A percentile compares a stretch with the other conserved stretches of the same genome.
Evolutionary conservation across 2,888 invertebrate species (phyloP).

Genomic region (Zygaena filipendulae): DNA sequence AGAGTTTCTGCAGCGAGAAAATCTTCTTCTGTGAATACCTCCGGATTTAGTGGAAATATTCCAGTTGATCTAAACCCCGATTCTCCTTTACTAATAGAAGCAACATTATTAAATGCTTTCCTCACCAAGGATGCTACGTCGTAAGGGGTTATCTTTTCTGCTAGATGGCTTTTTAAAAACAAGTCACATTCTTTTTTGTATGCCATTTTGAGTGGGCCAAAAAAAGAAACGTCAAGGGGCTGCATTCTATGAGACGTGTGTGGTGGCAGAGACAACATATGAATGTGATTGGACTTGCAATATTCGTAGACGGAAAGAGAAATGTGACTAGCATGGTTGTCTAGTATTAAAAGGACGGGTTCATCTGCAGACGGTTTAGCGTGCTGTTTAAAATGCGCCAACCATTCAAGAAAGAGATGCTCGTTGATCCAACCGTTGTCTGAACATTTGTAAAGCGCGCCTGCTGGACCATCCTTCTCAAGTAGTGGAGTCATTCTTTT

Average conservation of each 20-base stretch:
- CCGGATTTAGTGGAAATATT: constrained; percentile 24
- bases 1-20: constrained; percentile 17
- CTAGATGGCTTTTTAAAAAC: constrained; percentile 21
- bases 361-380: constrained; percentile 16
- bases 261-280: constrained; percentile 19
- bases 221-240: constrained; percentile 18
- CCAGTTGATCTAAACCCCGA: constrained; percentile 26
- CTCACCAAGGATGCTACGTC: constrained; percentile 20
- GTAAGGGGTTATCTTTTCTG: constrained; percentile 22
- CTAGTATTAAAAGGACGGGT: constrained; percentile 17
- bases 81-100: constrained; percentile 17
- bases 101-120: constrained; percentile 10
- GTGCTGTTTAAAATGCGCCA: constrained; percentile 18
- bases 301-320: constrained; percentile 19
- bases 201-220: constrained; percentile 17
- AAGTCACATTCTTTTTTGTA: constrained; percentile 24
- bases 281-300: constrained; percentile 17
- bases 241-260: constrained; percentile 19
- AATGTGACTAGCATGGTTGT: constrained; percentile 18
- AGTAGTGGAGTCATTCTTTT: constrained; percentile 34
- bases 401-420: constrained; percentile 20
- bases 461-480: constrained; percentile 34
- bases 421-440: constrained; percentile 25
- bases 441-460: constrained; percentile 26
- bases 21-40: constrained; percentile 20